Conservation (phyloP, 1,140 invertebrate genomes). For the Drepana arcuata region DNA sequence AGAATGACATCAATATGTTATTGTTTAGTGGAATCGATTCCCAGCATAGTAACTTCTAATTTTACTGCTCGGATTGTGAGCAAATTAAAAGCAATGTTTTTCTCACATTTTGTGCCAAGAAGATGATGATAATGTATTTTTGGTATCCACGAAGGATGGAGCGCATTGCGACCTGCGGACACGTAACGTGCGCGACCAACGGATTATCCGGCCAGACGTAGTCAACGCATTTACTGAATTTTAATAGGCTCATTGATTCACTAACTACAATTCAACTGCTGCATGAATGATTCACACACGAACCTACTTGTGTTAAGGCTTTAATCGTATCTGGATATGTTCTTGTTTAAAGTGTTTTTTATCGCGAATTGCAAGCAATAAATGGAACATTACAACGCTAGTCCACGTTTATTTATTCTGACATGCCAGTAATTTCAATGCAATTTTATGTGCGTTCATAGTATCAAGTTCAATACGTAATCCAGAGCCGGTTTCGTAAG, state of each 20-base stretch:
- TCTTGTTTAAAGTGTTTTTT: conserved; percentile 10
- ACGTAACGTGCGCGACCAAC: conserved; percentile 36
- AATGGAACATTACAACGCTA: no score
- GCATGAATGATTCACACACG: conserved; percentile 39
- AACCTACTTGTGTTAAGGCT: conserved; percentile 10
- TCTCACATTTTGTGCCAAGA: no score
- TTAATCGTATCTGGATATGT: conserved; percentile 14
- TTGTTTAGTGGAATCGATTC: no score
- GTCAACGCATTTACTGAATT: conserved; percentile 50
- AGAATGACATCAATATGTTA: no score
- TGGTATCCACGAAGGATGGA: no score
- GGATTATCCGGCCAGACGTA: conserved; percentile 56
- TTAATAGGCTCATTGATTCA: conserved; percentile 56
- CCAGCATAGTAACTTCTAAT: no score
- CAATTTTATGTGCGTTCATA: conserved; percentile 12
- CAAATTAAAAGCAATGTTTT: no score
- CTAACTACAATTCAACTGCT: conserved; percentile 41
- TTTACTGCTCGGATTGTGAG: no score
- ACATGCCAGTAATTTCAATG: conserved; percentile 8
- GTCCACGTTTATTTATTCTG: conserved; percentile 3
- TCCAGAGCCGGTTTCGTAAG: conserved; percentile 37
- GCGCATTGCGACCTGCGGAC: no score
- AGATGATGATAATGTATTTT: no score
- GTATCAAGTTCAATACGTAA: conserved; percentile 40
- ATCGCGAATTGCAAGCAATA: no score